Evolutionary conservation across 2,113 vertebrate genomes (phyloP).

Genomic region (Myrmophylax atrothorax): DNA sequence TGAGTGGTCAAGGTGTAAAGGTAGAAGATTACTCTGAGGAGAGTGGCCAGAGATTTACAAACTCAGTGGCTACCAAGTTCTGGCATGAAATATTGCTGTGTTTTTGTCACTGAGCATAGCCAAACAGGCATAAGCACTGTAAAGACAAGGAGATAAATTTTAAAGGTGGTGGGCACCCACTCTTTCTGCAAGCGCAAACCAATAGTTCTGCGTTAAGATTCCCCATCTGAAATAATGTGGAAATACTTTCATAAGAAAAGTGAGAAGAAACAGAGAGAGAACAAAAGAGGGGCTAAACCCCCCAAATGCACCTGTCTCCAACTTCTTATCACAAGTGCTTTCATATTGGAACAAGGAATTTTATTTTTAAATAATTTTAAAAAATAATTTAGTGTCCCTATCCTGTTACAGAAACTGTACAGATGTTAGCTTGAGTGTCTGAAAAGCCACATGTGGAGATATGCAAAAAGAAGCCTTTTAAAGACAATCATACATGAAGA

Average conservation of each 20-base stretch:
- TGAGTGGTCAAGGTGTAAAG: not conserved
- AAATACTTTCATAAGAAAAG: not conserved
- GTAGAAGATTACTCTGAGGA: not conserved
- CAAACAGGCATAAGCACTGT: not conserved
- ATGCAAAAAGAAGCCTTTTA: not conserved
- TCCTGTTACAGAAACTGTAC: not conserved
- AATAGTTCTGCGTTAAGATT: not conserved
- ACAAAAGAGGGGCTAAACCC: not conserved
- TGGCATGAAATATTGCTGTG: not conserved
- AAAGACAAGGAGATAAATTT: not conserved
- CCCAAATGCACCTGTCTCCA: not conserved
- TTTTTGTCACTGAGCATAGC: not conserved
- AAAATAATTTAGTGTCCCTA: not conserved
- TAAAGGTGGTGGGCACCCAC: not conserved
- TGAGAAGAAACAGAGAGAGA: not conserved
- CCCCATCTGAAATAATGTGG: not conserved
- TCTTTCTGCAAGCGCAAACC: not conserved
- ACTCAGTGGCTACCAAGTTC: not conserved
- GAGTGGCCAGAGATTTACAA: not conserved
- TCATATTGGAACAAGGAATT: not conserved
- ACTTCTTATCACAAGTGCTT: not conserved
- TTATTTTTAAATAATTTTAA: not conserved
- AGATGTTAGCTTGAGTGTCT: constrained; percentile 6
- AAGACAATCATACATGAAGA: not conserved
- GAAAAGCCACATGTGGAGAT: not conserved